These are phyloP conservation scores for silkworm (Bombyx mori) DNA, from an alignment of 1,140 invertebrate genomes.

Conservation along the genomic window ASM3026992v2 NC_085124.1:947001-947500, in stretches of 20 bases:
- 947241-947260: slow-evolving; percentile 78
- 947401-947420: neutral
- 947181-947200: slow-evolving; percentile 69
- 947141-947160: too few species aligned
- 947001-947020: slow-evolving; percentile 86
- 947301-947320: slow-evolving; percentile 80
- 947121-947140: too few species aligned
- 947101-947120: slow-evolving; percentile 21
- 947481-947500: neutral
- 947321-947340: slow-evolving; percentile 83
- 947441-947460: neutral
- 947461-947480: neutral
- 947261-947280: slow-evolving; percentile 55
- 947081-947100: slow-evolving; percentile 93
- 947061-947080: slow-evolving; percentile 82
- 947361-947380: slow-evolving; percentile 28
- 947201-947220: slow-evolving; percentile 84
- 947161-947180: too few species aligned
- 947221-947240: slow-evolving; percentile 81
- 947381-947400: neutral
- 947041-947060: slow-evolving; percentile 78
- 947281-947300: slow-evolving; percentile 75
- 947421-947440: neutral
- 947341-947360: slow-evolving; percentile 54
- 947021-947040: slow-evolving; percentile 78